Evolutionary conservation across 2,113 vertebrate species (phyloP).

Genomic region (Tamias sibiricus): DNA sequence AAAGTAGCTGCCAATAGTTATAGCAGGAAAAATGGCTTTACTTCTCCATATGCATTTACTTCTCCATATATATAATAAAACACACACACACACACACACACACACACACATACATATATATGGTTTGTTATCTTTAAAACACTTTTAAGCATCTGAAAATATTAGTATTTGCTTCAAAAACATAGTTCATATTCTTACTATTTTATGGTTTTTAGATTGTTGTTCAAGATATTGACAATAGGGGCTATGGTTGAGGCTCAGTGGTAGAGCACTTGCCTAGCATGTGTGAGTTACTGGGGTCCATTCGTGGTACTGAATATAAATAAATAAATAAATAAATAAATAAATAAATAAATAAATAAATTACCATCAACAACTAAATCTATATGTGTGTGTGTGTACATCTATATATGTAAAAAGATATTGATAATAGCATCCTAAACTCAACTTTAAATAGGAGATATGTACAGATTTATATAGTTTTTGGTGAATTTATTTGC

Average conservation of each 20-base stretch:
- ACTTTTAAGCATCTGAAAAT: neutral
- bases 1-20: neutral
- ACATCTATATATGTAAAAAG: no score
- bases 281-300: no score
- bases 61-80: no score
- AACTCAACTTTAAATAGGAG: neutral
- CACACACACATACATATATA: no score
- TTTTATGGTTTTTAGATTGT: neutral
- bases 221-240: neutral
- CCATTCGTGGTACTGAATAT: no score
- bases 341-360: no score
- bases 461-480: neutral
- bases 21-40: neutral
- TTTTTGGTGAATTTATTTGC: neutral
- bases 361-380: no score
- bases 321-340: no score
- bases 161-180: neutral
- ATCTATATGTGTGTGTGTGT: no score
- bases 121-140: neutral
- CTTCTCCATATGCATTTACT: neutral
- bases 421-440: neutral
- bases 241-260: no score
- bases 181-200: neutral
- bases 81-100: no score
- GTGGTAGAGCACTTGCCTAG: no score